Percentiles rank a stretch among this genome's conserved stretches.
These are phyloP conservation scores for Diorhabda elongata DNA, from an alignment of 1,140 invertebrate genomes.

Conservation along the genomic window DNA sequence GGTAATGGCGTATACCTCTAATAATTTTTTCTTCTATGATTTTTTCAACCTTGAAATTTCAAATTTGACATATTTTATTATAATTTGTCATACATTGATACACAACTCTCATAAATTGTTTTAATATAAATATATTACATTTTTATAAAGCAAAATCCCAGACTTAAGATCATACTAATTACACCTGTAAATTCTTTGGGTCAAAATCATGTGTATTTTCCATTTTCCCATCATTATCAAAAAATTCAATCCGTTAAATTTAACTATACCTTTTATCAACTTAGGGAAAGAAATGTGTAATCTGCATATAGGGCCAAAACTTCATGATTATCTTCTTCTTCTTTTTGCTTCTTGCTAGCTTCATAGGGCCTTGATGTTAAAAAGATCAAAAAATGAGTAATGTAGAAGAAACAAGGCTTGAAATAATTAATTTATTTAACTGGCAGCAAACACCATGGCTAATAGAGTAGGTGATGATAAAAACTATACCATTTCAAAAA, in stretches of 20 bases:
- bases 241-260: no score
- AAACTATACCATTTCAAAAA: not conserved
- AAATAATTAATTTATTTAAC: not conserved
- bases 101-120: no score
- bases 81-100: no score
- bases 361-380: not conserved
- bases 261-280: no score
- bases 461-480: not conserved
- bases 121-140: no score
- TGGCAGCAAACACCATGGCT: not conserved
- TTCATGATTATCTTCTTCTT: no score
- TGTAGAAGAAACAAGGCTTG: not conserved
- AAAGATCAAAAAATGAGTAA: not conserved
- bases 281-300: no score
- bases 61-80: not conserved
- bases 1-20: slow-evolving; percentile 65
- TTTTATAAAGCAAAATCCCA: no score
- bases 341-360: not conserved
- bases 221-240: no score
- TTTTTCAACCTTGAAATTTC: slow-evolving; percentile 58
- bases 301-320: no score
- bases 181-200: not conserved
- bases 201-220: slow-evolving; percentile 4
- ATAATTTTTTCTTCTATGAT: slow-evolving; percentile 64
- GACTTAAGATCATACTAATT: no score